These are phyloP conservation scores for Bungarus multicinctus DNA, from an alignment of 2,113 vertebrate species.

Conservation along the genomic window DNA sequence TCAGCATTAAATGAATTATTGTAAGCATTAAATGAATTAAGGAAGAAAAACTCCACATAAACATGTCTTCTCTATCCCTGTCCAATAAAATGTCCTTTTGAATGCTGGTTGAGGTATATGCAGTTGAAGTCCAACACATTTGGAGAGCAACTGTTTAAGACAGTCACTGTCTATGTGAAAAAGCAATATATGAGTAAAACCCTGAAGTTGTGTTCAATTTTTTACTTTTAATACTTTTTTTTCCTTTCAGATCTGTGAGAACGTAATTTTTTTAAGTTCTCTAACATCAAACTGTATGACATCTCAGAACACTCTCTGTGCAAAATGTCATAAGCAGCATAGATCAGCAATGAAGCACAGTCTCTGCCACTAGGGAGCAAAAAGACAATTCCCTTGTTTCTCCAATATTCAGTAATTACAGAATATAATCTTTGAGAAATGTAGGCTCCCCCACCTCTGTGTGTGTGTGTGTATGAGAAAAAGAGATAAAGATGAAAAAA, in stretches of 20 bases:
- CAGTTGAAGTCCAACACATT: background rate
- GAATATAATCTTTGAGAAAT: slow-evolving; percentile 35
- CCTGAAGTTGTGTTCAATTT: background rate
- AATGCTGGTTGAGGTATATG: background rate
- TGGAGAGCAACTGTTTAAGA: background rate
- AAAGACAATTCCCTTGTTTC: slow-evolving; percentile 29
- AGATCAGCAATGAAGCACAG: background rate
- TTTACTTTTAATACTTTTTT: slow-evolving; percentile 4
- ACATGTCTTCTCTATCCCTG: background rate
- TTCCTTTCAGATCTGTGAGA: background rate
- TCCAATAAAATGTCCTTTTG: background rate
- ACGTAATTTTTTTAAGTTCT: background rate
- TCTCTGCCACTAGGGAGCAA: background rate
- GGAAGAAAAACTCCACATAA: background rate
- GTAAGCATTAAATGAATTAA: background rate
- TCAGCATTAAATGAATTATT: background rate
- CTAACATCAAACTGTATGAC: slow-evolving; percentile 12
- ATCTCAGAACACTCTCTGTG: background rate
- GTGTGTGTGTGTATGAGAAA: accelerated
- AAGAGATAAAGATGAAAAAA: background rate
- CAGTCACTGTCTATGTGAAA: background rate
- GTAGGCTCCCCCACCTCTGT: background rate
- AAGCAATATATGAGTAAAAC: background rate
- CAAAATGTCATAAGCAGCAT: accelerated
- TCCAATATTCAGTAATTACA: slow-evolving; percentile 1